Conservation (phyloP, 2,888 invertebrate genomes). For the Caenorhabditis becei region DNA sequence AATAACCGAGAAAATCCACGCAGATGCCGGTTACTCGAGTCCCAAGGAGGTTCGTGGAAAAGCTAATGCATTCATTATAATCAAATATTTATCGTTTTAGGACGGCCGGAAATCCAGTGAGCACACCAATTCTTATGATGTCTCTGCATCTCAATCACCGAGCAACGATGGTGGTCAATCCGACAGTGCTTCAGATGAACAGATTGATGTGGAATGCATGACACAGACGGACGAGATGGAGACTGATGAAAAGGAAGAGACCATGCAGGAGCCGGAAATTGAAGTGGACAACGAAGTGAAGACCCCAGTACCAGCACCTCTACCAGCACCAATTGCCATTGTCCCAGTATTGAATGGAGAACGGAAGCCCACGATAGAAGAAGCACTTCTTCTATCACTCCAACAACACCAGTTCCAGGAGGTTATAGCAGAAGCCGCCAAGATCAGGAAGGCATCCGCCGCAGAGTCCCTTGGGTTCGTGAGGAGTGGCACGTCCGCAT, state of each 20-base stretch:
- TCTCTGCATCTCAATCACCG: constrained; percentile 66
- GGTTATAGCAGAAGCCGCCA: constrained; percentile 31
- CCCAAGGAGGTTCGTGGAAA: constrained; percentile 52
- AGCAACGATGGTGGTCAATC: constrained; percentile 57
- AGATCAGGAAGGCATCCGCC: constrained; percentile 11
- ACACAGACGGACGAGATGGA: constrained; percentile 40
- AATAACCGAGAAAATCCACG: constrained; percentile 21
- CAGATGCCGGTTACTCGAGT: constrained; percentile 30
- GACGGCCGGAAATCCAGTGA: constrained; percentile 58
- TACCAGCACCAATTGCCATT: constrained; percentile 33
- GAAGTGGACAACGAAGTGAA: constrained; percentile 8
- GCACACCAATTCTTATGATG: constrained; percentile 66
- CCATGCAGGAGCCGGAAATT: constrained; percentile 13
- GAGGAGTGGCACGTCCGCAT: constrained; percentile 47
- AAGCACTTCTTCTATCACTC: constrained; percentile 6
- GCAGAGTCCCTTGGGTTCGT: constrained; percentile 40
- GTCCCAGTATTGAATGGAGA: constrained; percentile 5
- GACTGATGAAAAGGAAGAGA: constrained; percentile 31
- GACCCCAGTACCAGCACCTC: constrained; percentile 10
- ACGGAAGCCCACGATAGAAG: constrained; percentile 17
- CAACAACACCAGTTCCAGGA: constrained; percentile 31
- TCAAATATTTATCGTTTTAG: constrained; percentile 36
- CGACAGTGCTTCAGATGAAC: constrained; percentile 44
- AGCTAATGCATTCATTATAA: constrained; percentile 5
- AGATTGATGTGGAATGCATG: constrained; percentile 65